Evolutionary conservation across 2,797 vertebrate species (phyloP), one percentile per base, ranked within the genome.

Genomic region (Halcyon badia): DNA sequence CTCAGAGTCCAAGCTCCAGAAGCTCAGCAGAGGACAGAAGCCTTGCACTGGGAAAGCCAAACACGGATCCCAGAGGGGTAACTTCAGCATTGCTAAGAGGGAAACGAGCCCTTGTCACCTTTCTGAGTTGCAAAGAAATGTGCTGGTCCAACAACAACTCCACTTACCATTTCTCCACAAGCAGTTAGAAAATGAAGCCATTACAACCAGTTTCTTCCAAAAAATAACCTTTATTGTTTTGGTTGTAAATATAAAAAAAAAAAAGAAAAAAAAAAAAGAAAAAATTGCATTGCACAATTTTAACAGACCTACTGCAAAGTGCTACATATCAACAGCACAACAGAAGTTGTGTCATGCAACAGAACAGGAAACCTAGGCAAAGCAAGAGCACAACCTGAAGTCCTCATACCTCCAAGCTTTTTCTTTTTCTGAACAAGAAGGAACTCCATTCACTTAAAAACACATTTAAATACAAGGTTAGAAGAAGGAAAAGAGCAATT

Each of bases 191-290:
- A 78, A 87, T 2, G 81, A 54, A 71, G 46, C 70, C 15, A 39
- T 66, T 76, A 66, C 24, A 82, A 49, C 41, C 77, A 82, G 10
- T 56, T 79, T 92, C 96, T 97, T 97, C 94, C 82, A 97, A 98
- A 98, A 98, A 98, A 98, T 98, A 98, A 94, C 92, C 86, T 98
- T 98, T 98, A 98, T 98, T 98, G 97, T 98, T 97, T 97, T 88
- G 71, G 95, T 98, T 97, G 98, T 96, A 98, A 98, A 97, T 97
- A 97, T 97, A 97, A 5, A 56, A 11, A n/a, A 19, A 56, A 97
- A 5, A n/a, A 19, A 56, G n/a, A 49, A 22, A 96, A 95, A 82
- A 91, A 97, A 97, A 97, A 25, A 49, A 25, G 12, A 42, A n/a
- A 49, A n/a, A 96, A 95, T 82, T 94, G 97, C 97, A 97, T 96